Base-by-base conservation (phyloP, 2,797 vertebrate species). In the Phataginus tetradactyla region DNA sequence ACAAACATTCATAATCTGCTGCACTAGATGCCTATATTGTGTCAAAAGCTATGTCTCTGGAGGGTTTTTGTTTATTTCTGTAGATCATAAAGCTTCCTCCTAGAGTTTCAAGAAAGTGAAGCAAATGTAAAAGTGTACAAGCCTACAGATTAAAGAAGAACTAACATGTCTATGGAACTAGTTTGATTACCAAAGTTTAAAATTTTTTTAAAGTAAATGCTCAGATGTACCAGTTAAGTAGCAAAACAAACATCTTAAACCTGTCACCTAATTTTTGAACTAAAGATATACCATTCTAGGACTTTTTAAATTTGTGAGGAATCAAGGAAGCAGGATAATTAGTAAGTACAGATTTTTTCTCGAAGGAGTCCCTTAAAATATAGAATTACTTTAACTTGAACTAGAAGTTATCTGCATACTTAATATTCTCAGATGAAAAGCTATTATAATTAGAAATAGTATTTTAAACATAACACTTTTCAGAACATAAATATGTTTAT, bases 21-120 rank as follows among this genome's bases (percentile, higher is more conserved):
- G 3, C 92, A 27, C 21, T 29, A 66, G 12, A 49, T 87, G 61
- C 53, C 84, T 86, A 49, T 17, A 42, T 78, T 97, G 18, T 95
- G 10, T n/a, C 78, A 91, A 95, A 86, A 89, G 27, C n/a, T 94
- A 3, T 84, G 53, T 96, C 25, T 90, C 53, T 91, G 34, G n/a
- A 88, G 37, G 18, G 27, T 85, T 94, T 83, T 61, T 74, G n/a
- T 74, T 84, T 96, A 10, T 66, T 81, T 84, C 84, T 39, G 79
- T 77, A 88, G 77, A 90, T 83, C 34, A 89, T 81, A 84, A 91
- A 93, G 37, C 49, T 93, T 94, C 51, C 53, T 71, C 53, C 90
- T 80, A 88, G 75, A 86, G 3, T 95, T 97, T 97, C 27, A 86
- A 61, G 61, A 81, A 96, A 94, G 69, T 93, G 85, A 89, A 94